Evolutionary conservation across 2,113 vertebrate species (phyloP), one percentile per base, ranked within the genome.

Genomic region (Scophthalmus maximus): DNA sequence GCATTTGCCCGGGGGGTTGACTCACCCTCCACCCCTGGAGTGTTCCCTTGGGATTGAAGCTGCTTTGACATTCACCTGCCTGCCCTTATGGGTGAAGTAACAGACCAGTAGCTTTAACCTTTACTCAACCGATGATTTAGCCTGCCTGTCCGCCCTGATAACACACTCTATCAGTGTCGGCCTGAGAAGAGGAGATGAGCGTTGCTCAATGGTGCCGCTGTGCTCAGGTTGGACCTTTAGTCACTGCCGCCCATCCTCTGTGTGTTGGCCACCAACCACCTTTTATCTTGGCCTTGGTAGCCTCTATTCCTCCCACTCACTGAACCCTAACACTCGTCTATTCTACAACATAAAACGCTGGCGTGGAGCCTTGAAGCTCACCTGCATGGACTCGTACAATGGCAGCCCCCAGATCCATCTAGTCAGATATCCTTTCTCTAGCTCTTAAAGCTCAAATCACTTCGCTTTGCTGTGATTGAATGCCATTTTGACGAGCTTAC

Each of bases 121-220:
- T 93, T 91, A 81, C 83, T 87, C 77, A 79, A 79, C 80, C 71
- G 57, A 67, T 84, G 83, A 89, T 88, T 91, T 91, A 89, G 78
- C 75, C 83, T 50, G 82, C 76, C 81, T 89, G 88, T 86, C 82
- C 55, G 60, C 68, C 34, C 82, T 78, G 89, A 91, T 92, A 93
- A 90, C 81, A 61, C 78, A 85, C 87, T 89, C 82, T 57, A 83
- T 90, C 89, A 86, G 78, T 81, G 80, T 61, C 44, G n/a, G 67
- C 66, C 70, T 8, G 72, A 52, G 62, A 73, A 67, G 61, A 67
- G 60, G 72, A 81, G 76, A 83, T 78, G 79, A 70, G 76, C 51
- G 49, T 40, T 56, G 71, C 75, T 76, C 73, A 67, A 30, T 59
- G 70, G 62, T 9, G 18, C 59, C 52, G 42, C 62, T 68, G 51